Evolutionary conservation across 2,113 vertebrate genomes (phyloP), one percentile per base, ranked within the genome.

Genomic region (Labeo catla): DNA sequence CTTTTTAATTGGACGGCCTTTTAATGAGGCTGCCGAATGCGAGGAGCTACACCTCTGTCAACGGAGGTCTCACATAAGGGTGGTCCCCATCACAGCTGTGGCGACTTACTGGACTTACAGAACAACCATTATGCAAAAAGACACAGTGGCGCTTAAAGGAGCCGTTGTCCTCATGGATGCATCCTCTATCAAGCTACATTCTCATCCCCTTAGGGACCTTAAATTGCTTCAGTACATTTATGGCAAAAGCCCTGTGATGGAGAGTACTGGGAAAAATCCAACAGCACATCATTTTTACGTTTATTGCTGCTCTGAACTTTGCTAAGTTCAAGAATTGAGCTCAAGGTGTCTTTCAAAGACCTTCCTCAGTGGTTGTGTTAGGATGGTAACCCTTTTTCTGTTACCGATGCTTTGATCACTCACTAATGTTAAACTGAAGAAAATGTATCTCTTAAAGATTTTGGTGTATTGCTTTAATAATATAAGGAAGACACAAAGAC

Each of bases 11-110:
- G 92, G 93, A 92, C 91, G 87, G 91, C 87, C 84, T 87, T 93
- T 91, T 94, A 94, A 95, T 93, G 94, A 95, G 92, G 91, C 92
- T 89, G 86, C 86, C 43, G 91, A 93, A 95, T 94, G 92, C 94
- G 91, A 90, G 89, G 90, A 89, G 89, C 91, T 91, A 88, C 91
- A 92, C 92, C 92, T 93, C 91, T 93, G 92, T 93, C 92, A 92
- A 88, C 86, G 23, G 1, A 88, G 92, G 90, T 91, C 92, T 92
- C 89, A 87, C 87, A 90, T 85, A 89, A 90, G 89, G 91, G 90
- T 91, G 92, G 89, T 88, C 92, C 12, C 90, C 89, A 91, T 93
- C 91, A 92, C 91, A 93, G 10, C 43, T 43, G 13, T 15, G 39
- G 77, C 5, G 13, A 70, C 50, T 76, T 16, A 19, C 54, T 86